Percentiles rank a stretch among this genome's conserved stretches.
These are phyloP conservation scores for Centropus bengalensis DNA, from an alignment of 2,113 vertebrate species.

Conservation along the genomic window DNA sequence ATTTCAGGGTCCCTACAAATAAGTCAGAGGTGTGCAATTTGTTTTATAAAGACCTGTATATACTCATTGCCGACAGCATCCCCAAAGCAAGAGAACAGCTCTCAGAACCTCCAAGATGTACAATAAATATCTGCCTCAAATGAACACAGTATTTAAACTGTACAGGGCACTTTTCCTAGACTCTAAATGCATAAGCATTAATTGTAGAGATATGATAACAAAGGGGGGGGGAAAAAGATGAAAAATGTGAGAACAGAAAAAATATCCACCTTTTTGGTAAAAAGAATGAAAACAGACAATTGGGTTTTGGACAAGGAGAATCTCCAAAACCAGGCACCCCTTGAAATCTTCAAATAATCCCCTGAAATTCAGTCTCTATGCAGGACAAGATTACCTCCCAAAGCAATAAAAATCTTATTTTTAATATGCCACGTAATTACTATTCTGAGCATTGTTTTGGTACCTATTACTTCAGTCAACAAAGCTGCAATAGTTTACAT, in stretches of 20 bases:
- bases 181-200: not conserved
- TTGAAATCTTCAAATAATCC: not conserved
- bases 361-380: not conserved
- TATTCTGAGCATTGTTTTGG: not conserved
- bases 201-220: not conserved
- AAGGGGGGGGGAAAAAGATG: not conserved
- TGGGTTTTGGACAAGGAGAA: not conserved
- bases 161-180: not conserved
- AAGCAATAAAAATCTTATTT: not conserved
- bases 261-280: not conserved
- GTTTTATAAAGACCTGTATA: not conserved
- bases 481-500: not conserved
- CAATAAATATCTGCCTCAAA: not conserved
- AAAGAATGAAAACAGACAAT: not conserved
- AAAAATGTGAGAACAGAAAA: not conserved
- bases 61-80: not conserved
- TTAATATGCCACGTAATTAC: not conserved
- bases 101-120: not conserved
- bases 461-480: not conserved
- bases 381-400: not conserved
- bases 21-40: not conserved
- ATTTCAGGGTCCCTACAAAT: not conserved
- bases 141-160: rapidly evolving
- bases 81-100: not conserved
- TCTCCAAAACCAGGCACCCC: not conserved